Evolutionary conservation across 2,113 vertebrate genomes (phyloP), one percentile per base, ranked within the genome.

Genomic region (Podilymbus podiceps): DNA sequence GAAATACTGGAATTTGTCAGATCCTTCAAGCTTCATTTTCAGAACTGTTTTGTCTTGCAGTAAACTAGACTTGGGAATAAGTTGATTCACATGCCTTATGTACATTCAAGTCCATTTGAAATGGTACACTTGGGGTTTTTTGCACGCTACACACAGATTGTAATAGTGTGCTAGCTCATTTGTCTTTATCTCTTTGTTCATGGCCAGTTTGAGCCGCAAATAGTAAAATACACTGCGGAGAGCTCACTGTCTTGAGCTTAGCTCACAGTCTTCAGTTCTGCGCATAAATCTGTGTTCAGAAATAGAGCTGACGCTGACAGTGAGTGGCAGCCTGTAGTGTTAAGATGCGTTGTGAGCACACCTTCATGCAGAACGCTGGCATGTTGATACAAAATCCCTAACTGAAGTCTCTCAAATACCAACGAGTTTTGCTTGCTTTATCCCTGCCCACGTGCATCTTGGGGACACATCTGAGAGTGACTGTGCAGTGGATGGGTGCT

Each of bases 401-500:
- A 4, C 53, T 69, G 77, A 66, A 40, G 19, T 27, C 16, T 80
- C 71, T 84, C 40, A 42, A 33, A n/a, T 5, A 5, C 25, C n/a
- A 4, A 35, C 66, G 74, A 77, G 8, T 67, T 96, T 90, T 95
- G 63, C 87, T 75, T 89, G 73, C 84, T 95, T 78, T 94, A 83
- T 97, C 96, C 95, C 95, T 96, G 90, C 87, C 89, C 79, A 59
- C 27, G 11, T 96, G 81, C 74, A 75, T 92, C 84, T 97, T 7
- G 5, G 94, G 96, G 96, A 96, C 92, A 47, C 93, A 52, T 93
- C 97, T 96, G 96, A 96, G 97, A 94, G 96, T 59, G 80, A 97
- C 97, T 98, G 94, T 97, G 97, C 96, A 92, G 95, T 96, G 94
- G 95, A 94, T 97, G 96, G 98, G 97, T 96, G 93, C 96, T 97